A percentile compares a stretch with the other conserved stretches of the same genome.
Evolutionary conservation across 2,113 vertebrate species (phyloP).

Genomic region (Ornithorhynchus anatinus): DNA sequence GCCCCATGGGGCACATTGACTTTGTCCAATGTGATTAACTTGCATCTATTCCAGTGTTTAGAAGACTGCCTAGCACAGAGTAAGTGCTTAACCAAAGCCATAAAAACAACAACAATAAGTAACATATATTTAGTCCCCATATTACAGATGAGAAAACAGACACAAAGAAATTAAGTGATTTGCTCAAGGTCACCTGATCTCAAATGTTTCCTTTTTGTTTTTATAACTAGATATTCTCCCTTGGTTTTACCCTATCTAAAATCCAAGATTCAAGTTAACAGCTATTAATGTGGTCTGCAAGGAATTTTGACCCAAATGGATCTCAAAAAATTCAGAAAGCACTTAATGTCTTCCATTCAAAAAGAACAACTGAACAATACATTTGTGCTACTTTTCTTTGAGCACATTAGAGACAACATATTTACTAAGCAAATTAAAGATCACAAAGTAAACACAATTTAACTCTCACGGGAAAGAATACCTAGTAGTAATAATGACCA

Average conservation of each 20-base stretch:
- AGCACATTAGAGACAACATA: neutral
- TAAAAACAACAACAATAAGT: too few relatives aligned
- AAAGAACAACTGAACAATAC: neutral
- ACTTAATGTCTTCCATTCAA: neutral
- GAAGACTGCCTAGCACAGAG: too few relatives aligned
- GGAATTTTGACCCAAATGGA: slow-evolving; percentile 11
- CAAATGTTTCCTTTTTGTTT: slow-evolving; percentile 30
- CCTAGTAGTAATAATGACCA: neutral
- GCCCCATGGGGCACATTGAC: too few relatives aligned
- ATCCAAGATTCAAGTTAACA: neutral
- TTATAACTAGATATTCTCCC: slow-evolving; percentile 3
- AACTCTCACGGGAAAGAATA: neutral
- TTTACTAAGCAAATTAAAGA: neutral
- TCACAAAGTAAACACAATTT: slow-evolving; percentile 7
- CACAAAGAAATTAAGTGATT: neutral
- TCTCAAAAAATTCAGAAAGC: neutral
- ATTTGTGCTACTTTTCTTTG: slow-evolving; percentile 7
- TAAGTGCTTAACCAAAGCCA: too few relatives aligned
- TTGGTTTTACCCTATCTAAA: slow-evolving; percentile 20
- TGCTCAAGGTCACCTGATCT: neutral
- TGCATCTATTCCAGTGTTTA: too few relatives aligned
- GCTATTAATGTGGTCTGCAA: neutral
- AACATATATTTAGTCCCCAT: neutral
- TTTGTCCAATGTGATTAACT: too few relatives aligned
- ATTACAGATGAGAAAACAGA: neutral